These are phyloP conservation scores for Saimiri boliviensis DNA, from an alignment of 2,113 vertebrate species.

Conservation along the genomic window DNA sequence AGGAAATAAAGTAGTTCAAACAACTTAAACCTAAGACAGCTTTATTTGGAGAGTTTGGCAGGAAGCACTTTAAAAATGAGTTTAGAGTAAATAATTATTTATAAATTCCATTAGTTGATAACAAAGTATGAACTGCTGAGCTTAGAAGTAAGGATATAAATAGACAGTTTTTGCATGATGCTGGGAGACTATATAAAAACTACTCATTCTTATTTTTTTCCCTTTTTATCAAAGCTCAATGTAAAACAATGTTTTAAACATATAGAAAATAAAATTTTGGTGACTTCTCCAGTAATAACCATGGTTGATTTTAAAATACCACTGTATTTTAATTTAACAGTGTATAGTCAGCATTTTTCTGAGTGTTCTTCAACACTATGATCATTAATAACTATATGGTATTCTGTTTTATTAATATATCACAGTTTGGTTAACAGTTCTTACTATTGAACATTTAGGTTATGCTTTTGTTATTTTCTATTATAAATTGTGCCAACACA, in stretches of 20 bases:
- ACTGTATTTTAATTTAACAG: not conserved
- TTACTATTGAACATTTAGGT: not conserved
- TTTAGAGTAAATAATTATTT: not conserved
- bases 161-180: not conserved
- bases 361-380: not conserved
- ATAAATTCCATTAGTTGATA: not conserved
- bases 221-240: not conserved
- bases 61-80: not conserved
- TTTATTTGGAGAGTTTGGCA: not conserved
- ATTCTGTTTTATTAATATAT: not conserved
- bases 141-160: not conserved
- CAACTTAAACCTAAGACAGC: not conserved
- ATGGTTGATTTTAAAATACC: not conserved
- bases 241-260: constrained; percentile 15
- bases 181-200: not conserved
- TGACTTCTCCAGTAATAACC: not conserved
- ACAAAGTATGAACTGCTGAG: not conserved
- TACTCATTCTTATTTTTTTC: not conserved
- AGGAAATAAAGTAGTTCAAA: not conserved
- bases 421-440: not conserved
- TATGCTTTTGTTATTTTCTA: not conserved
- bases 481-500: not conserved
- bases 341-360: not conserved
- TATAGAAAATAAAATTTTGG: not conserved
- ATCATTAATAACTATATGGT: not conserved